These are phyloP conservation scores for Drosophila parvula DNA, from an alignment of 1,140 invertebrate genomes.

Conservation along the genomic window DNA sequence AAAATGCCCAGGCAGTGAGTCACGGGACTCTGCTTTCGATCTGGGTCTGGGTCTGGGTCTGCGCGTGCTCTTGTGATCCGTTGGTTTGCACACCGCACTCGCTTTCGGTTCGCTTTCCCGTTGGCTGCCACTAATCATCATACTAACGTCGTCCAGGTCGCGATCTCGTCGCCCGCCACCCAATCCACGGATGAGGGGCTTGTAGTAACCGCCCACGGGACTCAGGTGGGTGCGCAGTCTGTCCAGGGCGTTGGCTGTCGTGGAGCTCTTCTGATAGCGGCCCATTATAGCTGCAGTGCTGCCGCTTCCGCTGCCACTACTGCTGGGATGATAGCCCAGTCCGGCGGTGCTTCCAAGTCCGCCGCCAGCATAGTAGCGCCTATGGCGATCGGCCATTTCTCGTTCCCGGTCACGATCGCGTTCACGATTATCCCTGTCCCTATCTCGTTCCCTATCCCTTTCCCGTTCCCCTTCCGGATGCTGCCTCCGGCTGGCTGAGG, in stretches of 20 bases:
- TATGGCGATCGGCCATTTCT: conserved; percentile 79
- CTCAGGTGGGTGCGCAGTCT: conserved; percentile 81
- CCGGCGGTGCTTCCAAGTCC: conserved; percentile 50
- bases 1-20: conserved; percentile 35
- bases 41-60: conserved; percentile 40
- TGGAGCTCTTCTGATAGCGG: conserved; percentile 80
- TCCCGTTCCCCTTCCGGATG: conserved; percentile 55
- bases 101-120: conserved; percentile 5
- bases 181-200: conserved; percentile 76
- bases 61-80: conserved; percentile 10
- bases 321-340: conserved; percentile 45
- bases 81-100: conserved; percentile 51
- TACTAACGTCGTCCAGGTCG: conserved; percentile 81
- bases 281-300: conserved; percentile 51
- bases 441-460: conserved; percentile 32
- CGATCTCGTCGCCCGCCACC: conserved; percentile 51
- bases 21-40: conserved; percentile 22
- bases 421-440: conserved; percentile 28
- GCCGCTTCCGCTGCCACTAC: conserved; percentile 37
- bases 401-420: conserved; percentile 48
- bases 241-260: conserved; percentile 78
- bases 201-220: conserved; percentile 80
- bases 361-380: conserved; percentile 77
- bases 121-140: background rate
- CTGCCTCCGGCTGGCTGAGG: conserved; percentile 56